Evolutionary conservation across 2,113 vertebrate species (phyloP), one percentile per base, ranked within the genome.

Genomic region (Athene cunicularia): DNA sequence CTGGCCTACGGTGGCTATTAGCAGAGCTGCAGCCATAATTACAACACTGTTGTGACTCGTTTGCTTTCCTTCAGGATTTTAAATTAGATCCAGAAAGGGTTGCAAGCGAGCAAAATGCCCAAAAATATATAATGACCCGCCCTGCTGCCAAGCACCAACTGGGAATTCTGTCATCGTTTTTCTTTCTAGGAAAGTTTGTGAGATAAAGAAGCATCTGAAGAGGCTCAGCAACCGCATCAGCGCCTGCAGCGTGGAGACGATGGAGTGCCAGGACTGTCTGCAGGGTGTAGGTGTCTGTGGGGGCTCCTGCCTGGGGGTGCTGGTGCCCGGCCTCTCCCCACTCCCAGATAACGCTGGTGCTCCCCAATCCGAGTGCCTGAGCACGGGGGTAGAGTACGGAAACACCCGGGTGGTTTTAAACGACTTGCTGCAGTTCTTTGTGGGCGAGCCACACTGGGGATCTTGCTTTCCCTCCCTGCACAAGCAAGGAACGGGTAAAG

Each of bases 181-280:
- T 17, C 58, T 35, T 14, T 72, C 10, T 76, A 99, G 99, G 92
- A 85, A 96, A 45, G 95, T 98, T 5, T 96, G 97, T 21, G 98
- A 99, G 68, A 98, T 99, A 53, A 98, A 98, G 95, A 98, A 97
- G 53, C 97, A 98, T 18, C 88, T 99, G 88, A 98, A 98, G 85
- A 98, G 98, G 85, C 96, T 99, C 43, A 94, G 92, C 94, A 98
- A 96, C 77, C 98, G 96, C 64, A 98, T 99, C 91, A 91, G 95
- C 0, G 83, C 97, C 75, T 98, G 98, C 88, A 96, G 98, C 19
- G 95, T 97, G 6, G 98, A 99, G 89, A 97, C 98, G 76, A 98
- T 95, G 59, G 98, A 97, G 85, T 98, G 93, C 86, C 98, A 99
- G 92, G 98, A 98, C 68, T 95, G 89, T 52, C 98, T 99, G 94